Conservation (phyloP, 2,888 invertebrate genomes). For the Patella ulyssiponensis region DNA sequence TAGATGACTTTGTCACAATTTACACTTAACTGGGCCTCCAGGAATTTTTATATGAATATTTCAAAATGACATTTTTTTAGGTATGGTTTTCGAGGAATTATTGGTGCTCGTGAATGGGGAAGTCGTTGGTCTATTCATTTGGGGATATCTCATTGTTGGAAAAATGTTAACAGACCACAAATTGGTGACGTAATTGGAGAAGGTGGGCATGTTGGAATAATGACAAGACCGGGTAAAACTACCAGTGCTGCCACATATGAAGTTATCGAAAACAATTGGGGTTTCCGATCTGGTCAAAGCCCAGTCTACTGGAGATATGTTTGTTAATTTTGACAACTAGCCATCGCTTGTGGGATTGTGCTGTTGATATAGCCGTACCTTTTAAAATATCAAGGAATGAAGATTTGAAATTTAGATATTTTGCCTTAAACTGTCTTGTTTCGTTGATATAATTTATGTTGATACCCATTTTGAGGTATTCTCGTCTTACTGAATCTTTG, state of each 20-base stretch:
- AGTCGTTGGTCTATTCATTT: conserved; percentile 22
- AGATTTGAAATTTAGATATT: too few species aligned
- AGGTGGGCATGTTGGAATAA: conserved; percentile 30
- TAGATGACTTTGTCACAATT: too few species aligned
- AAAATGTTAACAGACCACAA: not conserved
- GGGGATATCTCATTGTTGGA: conserved; percentile 11
- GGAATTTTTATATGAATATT: too few species aligned
- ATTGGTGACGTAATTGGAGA: conserved; percentile 28
- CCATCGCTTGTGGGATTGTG: too few species aligned
- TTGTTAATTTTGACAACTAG: not conserved
- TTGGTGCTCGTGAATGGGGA: conserved; percentile 33
- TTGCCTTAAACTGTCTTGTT: too few species aligned
- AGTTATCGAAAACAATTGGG: conserved; percentile 29
- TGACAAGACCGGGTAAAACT: conserved; percentile 15
- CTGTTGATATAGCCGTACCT: too few species aligned
- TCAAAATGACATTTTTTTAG: too few species aligned
- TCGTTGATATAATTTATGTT: too few species aligned
- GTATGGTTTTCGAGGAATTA: conserved; percentile 14
- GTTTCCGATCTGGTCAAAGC: conserved; percentile 15
- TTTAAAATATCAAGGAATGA: too few species aligned
- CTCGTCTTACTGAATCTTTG: too few species aligned
- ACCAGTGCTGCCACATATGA: conserved; percentile 22
- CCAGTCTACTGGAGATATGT: conserved; percentile 6
- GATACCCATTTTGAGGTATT: too few species aligned
- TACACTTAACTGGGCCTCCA: too few species aligned